Base-by-base conservation (phyloP, 2,797 vertebrate species). In the Varecia variegata region DNA sequence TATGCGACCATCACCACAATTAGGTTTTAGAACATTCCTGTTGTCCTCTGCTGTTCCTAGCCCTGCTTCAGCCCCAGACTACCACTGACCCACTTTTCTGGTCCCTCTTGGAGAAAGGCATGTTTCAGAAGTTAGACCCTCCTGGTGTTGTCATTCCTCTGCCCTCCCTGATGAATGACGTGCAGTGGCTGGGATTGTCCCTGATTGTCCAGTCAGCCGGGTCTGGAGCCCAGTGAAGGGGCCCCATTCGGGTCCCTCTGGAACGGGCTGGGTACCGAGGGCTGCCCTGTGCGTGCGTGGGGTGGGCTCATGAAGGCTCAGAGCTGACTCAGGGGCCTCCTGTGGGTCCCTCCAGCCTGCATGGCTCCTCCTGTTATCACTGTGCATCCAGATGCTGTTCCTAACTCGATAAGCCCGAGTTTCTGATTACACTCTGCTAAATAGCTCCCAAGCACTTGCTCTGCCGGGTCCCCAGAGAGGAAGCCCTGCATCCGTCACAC, bases 361-460 rank as follows among this genome's bases (percentile, higher is more conserved):
- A 3, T 45, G 47, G 79, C 73, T 85, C 35, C 30, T 12, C 50
- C 77, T 6, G 2, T 67, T 80, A 67, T 85, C 1, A 1, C 76
- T 30, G 38, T 76, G 68, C 23, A 1, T 71, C 73, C 68, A 60
- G 56, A 68, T 82, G n/a, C 52, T 23, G 3, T 90, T 94, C 62
- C 54, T 85, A 77, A 67, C 13, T 11, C 0, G 1, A 77, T 67
- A 81, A 94, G 88, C 77, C 67, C 0, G 0, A 0, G 11, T 85
- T 96, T 92, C 88, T 38, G 67, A 68, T 68, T 0, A 1, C 0
- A 0, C 1, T 0, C 73, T 77, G 32, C 62, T 80, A 92, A 93
- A 43, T 40, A 93, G 81, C 76, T 56, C 60, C 65, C 5, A 17
- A 83, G 71, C 86, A 95, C 93, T 80, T 91, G 90, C 93, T 79